phyloP scores from a whole-genome alignment of 2,888 invertebrate genomes.

The Rotaria macrura region DNA sequence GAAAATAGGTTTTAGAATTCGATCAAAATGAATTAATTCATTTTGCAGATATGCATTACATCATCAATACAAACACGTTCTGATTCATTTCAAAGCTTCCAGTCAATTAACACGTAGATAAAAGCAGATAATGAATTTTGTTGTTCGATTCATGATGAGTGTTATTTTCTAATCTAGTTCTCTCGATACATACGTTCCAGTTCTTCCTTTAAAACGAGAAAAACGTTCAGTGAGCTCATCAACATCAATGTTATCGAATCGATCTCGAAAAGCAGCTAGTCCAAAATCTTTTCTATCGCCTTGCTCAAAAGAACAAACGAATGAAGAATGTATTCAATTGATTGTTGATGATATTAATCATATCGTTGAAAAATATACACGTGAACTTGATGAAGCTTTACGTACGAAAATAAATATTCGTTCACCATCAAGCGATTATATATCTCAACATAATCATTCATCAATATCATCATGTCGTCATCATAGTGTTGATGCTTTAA shows the following conservation, averaged over 20 bases:
- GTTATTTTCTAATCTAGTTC: not conserved
- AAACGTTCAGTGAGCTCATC: not conserved
- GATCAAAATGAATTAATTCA: too few species aligned
- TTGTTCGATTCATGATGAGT: not conserved
- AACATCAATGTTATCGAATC: not conserved
- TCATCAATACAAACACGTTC: slow-evolving; percentile 15
- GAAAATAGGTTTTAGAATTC: too few species aligned
- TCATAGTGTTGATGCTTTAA: not conserved
- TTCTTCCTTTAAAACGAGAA: not conserved
- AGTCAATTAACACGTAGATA: not conserved
- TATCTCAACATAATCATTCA: not conserved
- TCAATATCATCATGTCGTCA: not conserved
- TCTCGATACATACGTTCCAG: not conserved
- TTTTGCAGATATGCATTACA: not conserved
- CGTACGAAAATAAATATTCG: not conserved
- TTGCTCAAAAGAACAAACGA: not conserved
- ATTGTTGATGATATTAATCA: slow-evolving; percentile 21
- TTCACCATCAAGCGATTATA: not conserved
- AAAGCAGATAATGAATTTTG: not conserved
- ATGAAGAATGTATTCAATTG: slow-evolving; percentile 11
- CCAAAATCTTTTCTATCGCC: not conserved
- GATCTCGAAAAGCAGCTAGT: not conserved
- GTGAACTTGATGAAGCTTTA: slow-evolving; percentile 8
- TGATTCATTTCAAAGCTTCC: not conserved
- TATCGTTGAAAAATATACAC: not conserved